Conservation (phyloP, 53 echinoderm and acorn worm species). For the Henricia sp. region DNA sequence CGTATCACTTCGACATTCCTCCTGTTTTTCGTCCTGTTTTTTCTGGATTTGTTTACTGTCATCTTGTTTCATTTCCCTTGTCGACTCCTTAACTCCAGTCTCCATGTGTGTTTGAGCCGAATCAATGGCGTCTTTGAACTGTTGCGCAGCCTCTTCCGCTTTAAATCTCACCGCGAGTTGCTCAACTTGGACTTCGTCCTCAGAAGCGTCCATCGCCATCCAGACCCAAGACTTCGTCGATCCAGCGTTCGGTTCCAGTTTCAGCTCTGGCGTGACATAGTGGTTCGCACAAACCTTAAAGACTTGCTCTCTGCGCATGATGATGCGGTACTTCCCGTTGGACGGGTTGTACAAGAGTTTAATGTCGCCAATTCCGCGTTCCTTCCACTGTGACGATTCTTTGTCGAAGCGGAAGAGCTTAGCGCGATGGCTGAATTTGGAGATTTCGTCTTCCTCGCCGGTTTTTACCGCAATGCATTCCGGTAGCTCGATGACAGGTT, state of each 20-base stretch:
- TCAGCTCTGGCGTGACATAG: slow-evolving; percentile 71
- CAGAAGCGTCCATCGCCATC: slow-evolving; percentile 91
- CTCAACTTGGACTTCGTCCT: slow-evolving; percentile 73
- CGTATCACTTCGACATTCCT: neutral
- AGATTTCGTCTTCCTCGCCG: slow-evolving; percentile 89
- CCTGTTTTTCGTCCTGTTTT: neutral
- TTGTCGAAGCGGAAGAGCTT: slow-evolving; percentile 86
- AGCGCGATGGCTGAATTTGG: slow-evolving; percentile 81
- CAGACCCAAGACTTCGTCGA: slow-evolving; percentile 89
- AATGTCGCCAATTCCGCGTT: slow-evolving; percentile 92
- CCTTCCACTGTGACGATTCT: slow-evolving; percentile 85
- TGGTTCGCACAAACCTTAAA: slow-evolving; percentile 98
- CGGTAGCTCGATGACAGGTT: slow-evolving; percentile 80
- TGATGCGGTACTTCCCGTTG: slow-evolving; percentile 66
- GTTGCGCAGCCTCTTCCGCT: slow-evolving; percentile 69
- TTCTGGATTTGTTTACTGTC: too few relatives aligned
- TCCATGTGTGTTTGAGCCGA: slow-evolving; percentile 65
- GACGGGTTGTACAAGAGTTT: slow-evolving; percentile 77
- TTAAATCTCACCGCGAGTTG: slow-evolving; percentile 88
- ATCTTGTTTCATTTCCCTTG: too few relatives aligned
- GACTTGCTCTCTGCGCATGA: slow-evolving; percentile 98
- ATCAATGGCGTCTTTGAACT: slow-evolving; percentile 80
- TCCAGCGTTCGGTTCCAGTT: slow-evolving; percentile 68
- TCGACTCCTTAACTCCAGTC: neutral
- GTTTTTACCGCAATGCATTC: slow-evolving; percentile 69